phyloP scores from a whole-genome alignment of 2,888 invertebrate species.

The Scaeva pyrastri region DNA sequence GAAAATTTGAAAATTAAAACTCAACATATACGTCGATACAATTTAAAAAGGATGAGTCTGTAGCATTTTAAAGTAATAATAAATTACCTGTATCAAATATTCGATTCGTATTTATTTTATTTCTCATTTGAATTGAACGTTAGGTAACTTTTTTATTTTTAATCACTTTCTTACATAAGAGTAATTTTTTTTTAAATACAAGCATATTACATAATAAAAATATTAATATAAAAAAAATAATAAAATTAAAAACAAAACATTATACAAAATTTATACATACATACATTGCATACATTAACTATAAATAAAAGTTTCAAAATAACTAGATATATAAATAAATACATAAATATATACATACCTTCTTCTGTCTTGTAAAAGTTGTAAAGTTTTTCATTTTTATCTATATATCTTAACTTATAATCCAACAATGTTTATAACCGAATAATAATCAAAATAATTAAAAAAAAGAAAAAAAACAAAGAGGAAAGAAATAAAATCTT shows the following conservation, averaged over 20 bases:
- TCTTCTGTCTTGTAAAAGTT: slow-evolving; percentile 71
- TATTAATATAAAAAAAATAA: slow-evolving; percentile 22
- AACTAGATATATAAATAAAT: slow-evolving; percentile 31
- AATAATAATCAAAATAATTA: slow-evolving; percentile 68
- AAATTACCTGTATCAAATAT: too few species aligned
- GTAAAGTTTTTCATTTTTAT: slow-evolving; percentile 67
- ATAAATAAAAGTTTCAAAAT: slow-evolving; percentile 15
- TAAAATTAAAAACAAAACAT: slow-evolving; percentile 30
- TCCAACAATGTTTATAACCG: slow-evolving; percentile 66
- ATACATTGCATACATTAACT: background rate
- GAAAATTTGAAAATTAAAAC: too few species aligned
- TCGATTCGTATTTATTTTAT: background rate
- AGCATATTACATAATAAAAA: background rate
- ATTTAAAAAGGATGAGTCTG: too few species aligned
- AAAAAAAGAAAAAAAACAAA: slow-evolving; percentile 19
- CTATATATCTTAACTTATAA: slow-evolving; percentile 43
- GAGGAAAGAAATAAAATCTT: slow-evolving; percentile 22
- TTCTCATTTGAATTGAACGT: too few species aligned
- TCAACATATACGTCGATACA: too few species aligned
- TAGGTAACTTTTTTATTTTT: background rate
- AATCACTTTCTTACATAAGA: background rate
- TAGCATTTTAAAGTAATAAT: too few species aligned
- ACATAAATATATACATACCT: slow-evolving; percentile 11
- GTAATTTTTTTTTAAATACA: background rate
- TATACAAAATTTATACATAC: slow-evolving; percentile 46